A percentile compares a stretch with the other conserved stretches of the same genome.
Evolutionary conservation across 2,888 invertebrate species (phyloP).

Genomic region (Idaea straminata): DNA sequence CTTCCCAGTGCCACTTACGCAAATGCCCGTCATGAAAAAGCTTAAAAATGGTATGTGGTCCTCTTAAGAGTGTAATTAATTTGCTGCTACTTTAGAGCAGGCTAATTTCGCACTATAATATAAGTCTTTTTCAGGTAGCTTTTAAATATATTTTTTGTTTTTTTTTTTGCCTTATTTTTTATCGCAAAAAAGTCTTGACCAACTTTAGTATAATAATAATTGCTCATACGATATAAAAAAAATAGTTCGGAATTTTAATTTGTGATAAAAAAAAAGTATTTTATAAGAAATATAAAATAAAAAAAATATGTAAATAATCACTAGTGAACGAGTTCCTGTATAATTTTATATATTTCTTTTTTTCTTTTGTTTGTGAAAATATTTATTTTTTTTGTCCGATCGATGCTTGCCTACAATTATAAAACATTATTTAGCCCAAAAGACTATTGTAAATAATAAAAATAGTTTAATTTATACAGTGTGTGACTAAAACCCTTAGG

Average conservation of each 20-base stretch:
- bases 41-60: no score
- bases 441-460: constrained; percentile 71
- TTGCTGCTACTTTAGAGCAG: no score
- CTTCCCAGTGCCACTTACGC: no score
- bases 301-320: constrained; percentile 55
- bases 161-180: not conserved
- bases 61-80: no score
- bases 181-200: constrained; percentile 55
- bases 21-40: no score
- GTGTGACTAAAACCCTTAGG: no score
- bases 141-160: not conserved
- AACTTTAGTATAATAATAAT: constrained; percentile 68
- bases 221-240: constrained; percentile 60
- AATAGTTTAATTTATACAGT: constrained; percentile 59
- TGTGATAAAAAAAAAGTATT: constrained; percentile 56
- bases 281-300: constrained; percentile 43
- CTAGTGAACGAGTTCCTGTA: constrained; percentile 58
- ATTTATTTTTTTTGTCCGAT: constrained; percentile 45
- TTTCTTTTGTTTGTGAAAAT: constrained; percentile 24
- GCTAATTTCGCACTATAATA: not conserved
- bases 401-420: constrained; percentile 69
- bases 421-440: constrained; percentile 59
- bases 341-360: constrained; percentile 37
- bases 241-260: constrained; percentile 70
- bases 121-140: not conserved